phyloP scores from a whole-genome alignment of 2,797 vertebrate genomes.

The Natrix natrix region DNA sequence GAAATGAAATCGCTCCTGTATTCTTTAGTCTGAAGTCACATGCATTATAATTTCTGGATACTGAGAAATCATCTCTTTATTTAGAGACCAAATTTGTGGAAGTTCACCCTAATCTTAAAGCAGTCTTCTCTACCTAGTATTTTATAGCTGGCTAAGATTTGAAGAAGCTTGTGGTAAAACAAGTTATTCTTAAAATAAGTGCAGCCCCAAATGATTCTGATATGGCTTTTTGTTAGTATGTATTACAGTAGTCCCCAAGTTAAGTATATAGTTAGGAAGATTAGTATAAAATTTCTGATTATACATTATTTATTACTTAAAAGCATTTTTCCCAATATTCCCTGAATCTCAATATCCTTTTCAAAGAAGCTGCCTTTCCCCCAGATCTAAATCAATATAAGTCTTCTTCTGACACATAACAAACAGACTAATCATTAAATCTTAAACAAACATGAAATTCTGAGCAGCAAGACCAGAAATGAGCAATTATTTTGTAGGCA shows the following conservation, averaged over 20 bases:
- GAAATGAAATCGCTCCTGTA: conserved; percentile 62
- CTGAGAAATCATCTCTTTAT: conserved; percentile 64
- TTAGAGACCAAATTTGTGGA: conserved; percentile 59
- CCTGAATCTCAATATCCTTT: neutral
- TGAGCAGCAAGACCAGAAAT: neutral
- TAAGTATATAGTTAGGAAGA: neutral
- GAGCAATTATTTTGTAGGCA: conserved; percentile 3
- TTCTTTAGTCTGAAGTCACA: conserved; percentile 61
- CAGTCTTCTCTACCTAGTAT: conserved; percentile 29
- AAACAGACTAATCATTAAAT: neutral
- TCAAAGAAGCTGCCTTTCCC: neutral
- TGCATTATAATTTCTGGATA: conserved; percentile 60
- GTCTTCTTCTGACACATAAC: neutral
- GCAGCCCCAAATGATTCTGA: neutral
- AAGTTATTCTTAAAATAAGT: neutral
- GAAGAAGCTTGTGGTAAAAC: neutral
- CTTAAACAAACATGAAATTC: neutral
- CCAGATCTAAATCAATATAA: neutral
- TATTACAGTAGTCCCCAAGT: neutral
- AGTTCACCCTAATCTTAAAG: conserved; percentile 52
- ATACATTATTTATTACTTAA: neutral
- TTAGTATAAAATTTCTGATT: neutral
- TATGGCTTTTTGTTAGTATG: neutral
- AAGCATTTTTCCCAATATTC: neutral
- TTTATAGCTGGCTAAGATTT: neutral